phyloP scores from a whole-genome alignment of 2,888 invertebrate genomes.

The Zaprionus lineosus region DNA sequence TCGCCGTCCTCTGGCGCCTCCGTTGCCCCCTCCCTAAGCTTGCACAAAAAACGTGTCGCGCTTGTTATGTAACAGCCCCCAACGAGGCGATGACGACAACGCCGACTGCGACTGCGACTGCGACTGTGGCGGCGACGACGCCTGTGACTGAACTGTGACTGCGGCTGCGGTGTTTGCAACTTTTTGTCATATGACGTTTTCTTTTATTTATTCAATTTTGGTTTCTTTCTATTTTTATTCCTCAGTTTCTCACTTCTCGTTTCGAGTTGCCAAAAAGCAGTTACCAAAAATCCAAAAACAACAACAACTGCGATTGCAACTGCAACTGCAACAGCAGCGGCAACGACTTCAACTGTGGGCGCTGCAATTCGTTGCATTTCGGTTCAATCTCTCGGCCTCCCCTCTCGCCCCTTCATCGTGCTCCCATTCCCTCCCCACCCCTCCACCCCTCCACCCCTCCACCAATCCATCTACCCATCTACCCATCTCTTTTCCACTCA shows the following conservation, averaged over 20 bases:
- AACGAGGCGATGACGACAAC: constrained; percentile 19
- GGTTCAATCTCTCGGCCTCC: neutral
- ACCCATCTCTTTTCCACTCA: constrained; percentile 1
- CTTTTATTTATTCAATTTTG: constrained; percentile 30
- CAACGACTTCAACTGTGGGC: constrained; percentile 56
- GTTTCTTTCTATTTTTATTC: constrained; percentile 35
- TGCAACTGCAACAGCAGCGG: constrained; percentile 32
- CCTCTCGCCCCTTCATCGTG: constrained; percentile 1
- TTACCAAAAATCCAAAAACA: constrained; percentile 40
- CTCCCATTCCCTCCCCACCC: too few species aligned
- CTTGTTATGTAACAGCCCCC: constrained; percentile 54
- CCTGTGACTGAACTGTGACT: too few species aligned
- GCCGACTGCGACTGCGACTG: constrained; percentile 12
- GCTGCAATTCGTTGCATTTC: constrained; percentile 43
- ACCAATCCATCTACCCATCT: too few species aligned
- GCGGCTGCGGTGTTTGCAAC: constrained; percentile 41
- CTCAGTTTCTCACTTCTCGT: too few species aligned
- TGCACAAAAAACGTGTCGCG: constrained; percentile 58
- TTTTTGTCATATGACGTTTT: constrained; percentile 54
- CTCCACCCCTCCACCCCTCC: too few species aligned
- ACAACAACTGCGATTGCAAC: constrained; percentile 22
- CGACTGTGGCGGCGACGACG: constrained; percentile 15
- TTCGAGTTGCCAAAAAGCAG: constrained; percentile 56
- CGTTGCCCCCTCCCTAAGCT: constrained; percentile 17
- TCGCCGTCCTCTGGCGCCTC: constrained; percentile 3